Base-by-base conservation (phyloP, 1,140 invertebrate species). In the Meloidogyne floridensis region DNA sequence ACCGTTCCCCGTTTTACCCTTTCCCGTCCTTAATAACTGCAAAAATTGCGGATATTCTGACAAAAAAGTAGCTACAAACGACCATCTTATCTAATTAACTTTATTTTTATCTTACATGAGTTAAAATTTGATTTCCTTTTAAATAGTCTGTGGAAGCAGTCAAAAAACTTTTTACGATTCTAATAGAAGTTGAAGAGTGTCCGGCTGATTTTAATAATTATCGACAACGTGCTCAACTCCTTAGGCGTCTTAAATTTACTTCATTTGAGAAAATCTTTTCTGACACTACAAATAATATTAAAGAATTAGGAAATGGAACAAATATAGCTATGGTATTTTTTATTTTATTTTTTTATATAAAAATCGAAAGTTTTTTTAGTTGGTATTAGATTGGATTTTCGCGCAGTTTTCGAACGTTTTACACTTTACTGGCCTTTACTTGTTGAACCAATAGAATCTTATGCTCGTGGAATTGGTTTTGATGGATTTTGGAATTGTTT, bases 401-500 rank as follows among this genome's bases (percentile, higher is more conserved):
- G 80, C 84, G 2, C 84, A 84, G 70, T 77, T 75, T 3, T 84
- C 18, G 84, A 85, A 83, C 77, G 56, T 0, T 56, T 84, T n/a
- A 86, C 84, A 6, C 56, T 80, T 59, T 83, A 77, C 32, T 84
- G 84, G 84, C 84, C 84, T 13, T 56, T 77, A 15, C 18, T 84
- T 18, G 43, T 13, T 42, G 84, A 84, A 75, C 53, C 53, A 13
- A 79, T 80, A 15, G 80, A 85, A 72, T 71, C 80, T 4, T 86
- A 73, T 42, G 51, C 73, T 18, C 69, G 53, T 5, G 80, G 32
- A 42, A 69, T 85, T 56, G 70, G 42, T 3, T 56, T 10, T 54
- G 82, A 51, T n/a, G 11, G 5, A n/a, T 84, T 56, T 82, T 83
- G 84, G 73, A 20, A 53, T 13, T 75, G n/a, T 86, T 86, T 75